Evolutionary conservation across 2,113 vertebrate genomes (phyloP), one percentile per base, ranked within the genome.

Genomic region (Cyprinodon variegatus): DNA sequence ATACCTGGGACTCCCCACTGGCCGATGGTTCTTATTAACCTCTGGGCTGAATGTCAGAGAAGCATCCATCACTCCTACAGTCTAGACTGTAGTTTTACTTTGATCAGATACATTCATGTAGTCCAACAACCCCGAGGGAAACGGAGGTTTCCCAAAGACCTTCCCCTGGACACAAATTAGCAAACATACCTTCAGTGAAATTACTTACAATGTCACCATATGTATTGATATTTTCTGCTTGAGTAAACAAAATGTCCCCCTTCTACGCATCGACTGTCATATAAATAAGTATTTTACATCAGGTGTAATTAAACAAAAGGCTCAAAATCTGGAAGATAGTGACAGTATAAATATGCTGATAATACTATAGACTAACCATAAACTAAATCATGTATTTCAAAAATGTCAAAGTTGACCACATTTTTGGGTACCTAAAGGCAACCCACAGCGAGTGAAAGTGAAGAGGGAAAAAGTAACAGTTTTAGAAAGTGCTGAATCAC

Each of bases 1-100:
- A 74, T 71, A 77, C 62, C 68, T 83, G 88, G 85, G 85, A 88
- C 82, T 89, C 85, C 40, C 88, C 90, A 64, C 1, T 0, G 38
- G 61, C 43, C 79, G 74, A 37, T 29, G 11, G 37, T 36, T 11
- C 61, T 46, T 37, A 36, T 66, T 68, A 46, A 39, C 14, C 63
- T 61, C n/a, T 22, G 65, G 12, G 9, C 22, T 46, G n/a, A 76
- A 14, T 17, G 12, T 29, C 29, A 11, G 22, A 7, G 40, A 68
- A 36, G 12, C 10, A 4, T 76, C 73, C 6, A 41, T 43, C 0
- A 72, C 74, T 74, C 83, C 86, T 70, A 70, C 83, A 43, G 79
- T 86, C 80, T 77, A 78, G 63, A 85, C 74, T 36, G 9, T 36
- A 29, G 77, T 84, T 89, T 90, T 65, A 69, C 17, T 85, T 43